Evolutionary conservation across 1,140 invertebrate genomes (phyloP).

Genomic region (Theocolax elegans): DNA sequence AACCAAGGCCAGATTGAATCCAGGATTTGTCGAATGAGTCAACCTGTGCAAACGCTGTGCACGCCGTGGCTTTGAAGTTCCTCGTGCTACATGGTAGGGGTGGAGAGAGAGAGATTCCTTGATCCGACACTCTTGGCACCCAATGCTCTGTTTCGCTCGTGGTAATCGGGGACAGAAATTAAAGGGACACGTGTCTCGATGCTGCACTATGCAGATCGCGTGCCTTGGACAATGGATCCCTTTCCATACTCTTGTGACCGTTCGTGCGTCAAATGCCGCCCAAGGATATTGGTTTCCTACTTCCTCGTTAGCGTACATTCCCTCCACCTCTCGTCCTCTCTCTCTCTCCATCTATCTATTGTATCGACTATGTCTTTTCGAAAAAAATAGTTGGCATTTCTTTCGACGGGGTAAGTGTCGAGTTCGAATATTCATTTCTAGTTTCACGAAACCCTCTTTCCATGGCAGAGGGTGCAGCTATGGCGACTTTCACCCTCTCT

Average conservation of each 20-base stretch:
- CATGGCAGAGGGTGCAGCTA: neutral
- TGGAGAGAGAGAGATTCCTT: neutral
- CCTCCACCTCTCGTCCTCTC: neutral
- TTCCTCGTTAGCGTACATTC: conserved; percentile 20
- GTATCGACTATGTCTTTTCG: no score
- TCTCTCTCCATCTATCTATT: neutral
- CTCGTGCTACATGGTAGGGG: neutral
- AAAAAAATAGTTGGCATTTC: neutral
- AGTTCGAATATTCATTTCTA: neutral
- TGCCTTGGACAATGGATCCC: conserved; percentile 23
- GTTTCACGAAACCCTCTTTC: neutral
- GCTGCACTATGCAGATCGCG: conserved; percentile 13
- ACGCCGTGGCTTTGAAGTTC: conserved; percentile 28
- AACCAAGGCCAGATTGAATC: conserved; percentile 28
- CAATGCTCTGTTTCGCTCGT: neutral
- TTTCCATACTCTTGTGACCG: neutral
- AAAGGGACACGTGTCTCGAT: conserved; percentile 25
- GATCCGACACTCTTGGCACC: conserved; percentile 20
- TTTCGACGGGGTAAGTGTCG: neutral
- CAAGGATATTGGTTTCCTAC: conserved; percentile 25
- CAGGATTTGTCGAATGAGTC: conserved; percentile 27
- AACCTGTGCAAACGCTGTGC: conserved; percentile 17
- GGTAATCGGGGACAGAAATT: conserved; percentile 14
- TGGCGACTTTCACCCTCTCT: no score
- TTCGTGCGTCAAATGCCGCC: conserved; percentile 11